Evolutionary conservation across 2,113 vertebrate genomes (phyloP).

Genomic region (Gymnobelideus leadbeateri): DNA sequence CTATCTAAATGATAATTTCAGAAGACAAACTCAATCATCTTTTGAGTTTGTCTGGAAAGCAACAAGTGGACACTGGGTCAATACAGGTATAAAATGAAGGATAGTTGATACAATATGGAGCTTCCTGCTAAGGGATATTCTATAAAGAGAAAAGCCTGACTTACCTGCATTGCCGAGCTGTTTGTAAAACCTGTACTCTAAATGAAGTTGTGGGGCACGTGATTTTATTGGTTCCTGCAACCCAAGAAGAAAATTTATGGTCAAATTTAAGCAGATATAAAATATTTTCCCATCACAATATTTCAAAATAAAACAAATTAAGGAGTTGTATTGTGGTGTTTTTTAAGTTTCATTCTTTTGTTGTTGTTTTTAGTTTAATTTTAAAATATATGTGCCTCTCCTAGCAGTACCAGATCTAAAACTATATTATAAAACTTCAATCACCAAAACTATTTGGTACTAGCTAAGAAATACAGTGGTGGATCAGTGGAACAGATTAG

Average conservation of each 20-base stretch:
- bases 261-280: conserved; percentile 58
- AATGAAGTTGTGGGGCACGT: conserved; percentile 96
- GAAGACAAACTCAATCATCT: conserved; percentile 6
- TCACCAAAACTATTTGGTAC: too few species aligned
- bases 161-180: conserved; percentile 95
- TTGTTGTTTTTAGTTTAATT: not conserved
- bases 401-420: too few species aligned
- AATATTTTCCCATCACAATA: conserved; percentile 43
- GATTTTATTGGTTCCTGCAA: conserved; percentile 98
- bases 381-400: not conserved
- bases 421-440: too few species aligned
- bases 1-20: conserved; percentile 6
- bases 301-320: conserved; percentile 47
- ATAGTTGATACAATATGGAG: conserved; percentile 35
- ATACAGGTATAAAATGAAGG: conserved; percentile 18
- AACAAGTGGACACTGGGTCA: not conserved
- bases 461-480: too few species aligned
- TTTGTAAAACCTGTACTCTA: conserved; percentile 99
- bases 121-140: conserved; percentile 19
- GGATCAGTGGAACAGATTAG: too few species aligned
- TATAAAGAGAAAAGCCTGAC: conserved; percentile 63
- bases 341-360: conserved; percentile 47
- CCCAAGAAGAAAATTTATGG: conserved; percentile 61
- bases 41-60: conserved; percentile 21
- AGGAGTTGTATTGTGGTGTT: conserved; percentile 31